Evolutionary conservation across 2,888 invertebrate genomes (phyloP), one percentile per base, ranked within the genome.

Genomic region (Spilosoma lubricipeda): DNA sequence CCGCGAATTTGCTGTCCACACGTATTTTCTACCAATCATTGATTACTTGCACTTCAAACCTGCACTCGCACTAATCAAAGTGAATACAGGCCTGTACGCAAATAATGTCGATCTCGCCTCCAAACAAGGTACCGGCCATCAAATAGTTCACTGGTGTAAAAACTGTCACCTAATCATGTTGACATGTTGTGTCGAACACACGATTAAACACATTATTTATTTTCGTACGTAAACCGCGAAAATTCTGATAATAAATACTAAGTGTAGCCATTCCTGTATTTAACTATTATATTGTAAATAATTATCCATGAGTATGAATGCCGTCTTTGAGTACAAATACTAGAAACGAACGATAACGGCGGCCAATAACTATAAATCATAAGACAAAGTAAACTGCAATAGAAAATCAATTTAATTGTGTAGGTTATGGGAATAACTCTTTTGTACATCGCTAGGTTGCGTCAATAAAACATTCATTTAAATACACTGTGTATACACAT

Each of bases 41-140:
- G n/a, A n/a, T n/a, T n/a, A n/a, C n/a, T n/a, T n/a, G n/a, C n/a
- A n/a, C n/a, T n/a, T n/a, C n/a, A n/a, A n/a, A n/a, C n/a, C n/a
- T n/a, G n/a, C n/a, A n/a, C n/a, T n/a, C n/a, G n/a, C n/a, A n/a
- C n/a, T n/a, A n/a, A n/a, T n/a, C n/a, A n/a, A n/a, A n/a, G n/a
- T n/a, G n/a, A n/a, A n/a, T n/a, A n/a, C n/a, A n/a, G n/a, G n/a
- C n/a, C n/a, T n/a, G n/a, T n/a, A n/a, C n/a, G 52, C 8, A 4
- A 48, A 69, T 69, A 69, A 18, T 72, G 59, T 9, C 70, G 65
- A 67, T 71, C 71, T 30, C 65, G 66, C 48, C 66, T 20, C 71
- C 71, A 71, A 1, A 71, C 71, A 2, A 66, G 8, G 56, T 71
- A 71, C 0, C 52, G 71, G 1, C 71, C 36, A 39, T 71, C 71